phyloP scores from a whole-genome alignment of 2,113 vertebrate species.

The Dendrocopos noguchii region DNA sequence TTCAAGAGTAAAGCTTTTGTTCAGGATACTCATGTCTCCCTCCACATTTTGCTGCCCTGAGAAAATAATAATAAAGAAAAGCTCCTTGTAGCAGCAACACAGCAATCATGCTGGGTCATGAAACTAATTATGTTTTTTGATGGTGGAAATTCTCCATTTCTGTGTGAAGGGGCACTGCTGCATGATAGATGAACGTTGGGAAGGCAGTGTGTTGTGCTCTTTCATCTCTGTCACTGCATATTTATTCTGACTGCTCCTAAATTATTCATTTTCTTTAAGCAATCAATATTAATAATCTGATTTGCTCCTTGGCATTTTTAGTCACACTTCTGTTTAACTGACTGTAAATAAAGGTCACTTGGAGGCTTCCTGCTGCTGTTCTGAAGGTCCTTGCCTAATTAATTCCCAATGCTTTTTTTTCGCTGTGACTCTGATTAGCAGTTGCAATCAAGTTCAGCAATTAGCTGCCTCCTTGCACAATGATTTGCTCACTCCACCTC shows the following conservation, averaged over 20 bases:
- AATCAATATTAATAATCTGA: slow-evolving; percentile 91
- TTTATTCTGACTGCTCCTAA: slow-evolving; percentile 85
- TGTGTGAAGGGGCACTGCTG: slow-evolving; percentile 45
- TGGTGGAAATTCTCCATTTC: slow-evolving; percentile 78
- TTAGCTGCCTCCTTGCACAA: slow-evolving; percentile 79
- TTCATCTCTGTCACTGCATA: slow-evolving; percentile 80
- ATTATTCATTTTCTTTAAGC: slow-evolving; percentile 90
- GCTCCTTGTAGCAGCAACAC: slow-evolving; percentile 37
- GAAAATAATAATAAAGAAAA: slow-evolving; percentile 35
- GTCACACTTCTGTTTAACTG: slow-evolving; percentile 89
- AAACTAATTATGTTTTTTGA: slow-evolving; percentile 78
- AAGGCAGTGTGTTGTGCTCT: slow-evolving; percentile 71
- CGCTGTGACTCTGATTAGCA: slow-evolving; percentile 83
- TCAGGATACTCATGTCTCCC: neutral
- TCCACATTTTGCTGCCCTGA: slow-evolving; percentile 8
- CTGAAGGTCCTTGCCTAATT: slow-evolving; percentile 87
- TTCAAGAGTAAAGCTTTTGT: slow-evolving; percentile 33
- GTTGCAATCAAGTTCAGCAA: slow-evolving; percentile 85
- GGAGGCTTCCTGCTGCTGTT: slow-evolving; percentile 86
- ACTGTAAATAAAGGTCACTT: slow-evolving; percentile 91
- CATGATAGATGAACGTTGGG: slow-evolving; percentile 76
- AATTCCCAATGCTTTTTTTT: slow-evolving; percentile 81
- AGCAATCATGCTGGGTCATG: slow-evolving; percentile 73
- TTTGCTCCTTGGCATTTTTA: slow-evolving; percentile 88
- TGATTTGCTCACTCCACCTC: slow-evolving; percentile 72